A percentile compares a stretch with the other conserved stretches of the same genome.
Evolutionary conservation across 2,113 vertebrate genomes (phyloP).

Genomic region (Hymenochirus boettgeri): DNA sequence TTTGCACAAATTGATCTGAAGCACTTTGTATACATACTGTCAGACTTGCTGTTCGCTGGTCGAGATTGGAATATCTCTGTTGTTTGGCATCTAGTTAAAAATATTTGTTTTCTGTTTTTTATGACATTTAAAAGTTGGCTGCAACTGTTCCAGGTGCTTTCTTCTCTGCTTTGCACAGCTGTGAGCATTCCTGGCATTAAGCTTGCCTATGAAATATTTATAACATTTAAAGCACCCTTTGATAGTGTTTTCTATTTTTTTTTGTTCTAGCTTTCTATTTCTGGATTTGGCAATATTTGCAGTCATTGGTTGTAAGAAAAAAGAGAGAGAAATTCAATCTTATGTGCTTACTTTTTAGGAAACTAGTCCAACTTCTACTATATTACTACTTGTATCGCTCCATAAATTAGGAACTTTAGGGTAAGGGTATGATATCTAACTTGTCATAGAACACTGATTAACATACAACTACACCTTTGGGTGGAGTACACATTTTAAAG

Average conservation of each 20-base stretch:
- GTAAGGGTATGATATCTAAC: too few relatives aligned
- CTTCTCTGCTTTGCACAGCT: conserved; percentile 23
- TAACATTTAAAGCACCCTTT: conserved; percentile 15
- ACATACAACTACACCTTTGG: too few relatives aligned
- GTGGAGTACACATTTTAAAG: too few relatives aligned
- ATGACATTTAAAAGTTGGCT: conserved; percentile 26
- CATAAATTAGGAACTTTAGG: too few relatives aligned
- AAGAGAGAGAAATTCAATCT: too few relatives aligned
- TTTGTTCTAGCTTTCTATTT: too few relatives aligned
- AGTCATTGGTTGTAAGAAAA: too few relatives aligned
- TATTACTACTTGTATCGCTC: too few relatives aligned
- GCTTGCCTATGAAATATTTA: conserved; percentile 27
- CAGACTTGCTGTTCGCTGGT: conserved; percentile 21
- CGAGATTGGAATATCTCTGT: conserved; percentile 22
- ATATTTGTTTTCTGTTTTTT: conserved; percentile 27
- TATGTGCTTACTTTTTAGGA: too few relatives aligned
- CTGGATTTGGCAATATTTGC: too few relatives aligned
- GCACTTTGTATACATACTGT: conserved; percentile 25
- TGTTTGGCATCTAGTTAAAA: conserved; percentile 19
- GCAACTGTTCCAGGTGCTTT: conserved; percentile 31
- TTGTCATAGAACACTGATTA: too few relatives aligned
- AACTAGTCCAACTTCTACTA: too few relatives aligned
- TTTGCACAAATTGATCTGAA: conserved; percentile 18
- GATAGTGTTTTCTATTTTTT: conserved; percentile 6
- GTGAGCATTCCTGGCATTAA: conserved; percentile 23